Base-by-base conservation (phyloP, 2,888 invertebrate genomes). In the Alloscopus bannaensis region DNA sequence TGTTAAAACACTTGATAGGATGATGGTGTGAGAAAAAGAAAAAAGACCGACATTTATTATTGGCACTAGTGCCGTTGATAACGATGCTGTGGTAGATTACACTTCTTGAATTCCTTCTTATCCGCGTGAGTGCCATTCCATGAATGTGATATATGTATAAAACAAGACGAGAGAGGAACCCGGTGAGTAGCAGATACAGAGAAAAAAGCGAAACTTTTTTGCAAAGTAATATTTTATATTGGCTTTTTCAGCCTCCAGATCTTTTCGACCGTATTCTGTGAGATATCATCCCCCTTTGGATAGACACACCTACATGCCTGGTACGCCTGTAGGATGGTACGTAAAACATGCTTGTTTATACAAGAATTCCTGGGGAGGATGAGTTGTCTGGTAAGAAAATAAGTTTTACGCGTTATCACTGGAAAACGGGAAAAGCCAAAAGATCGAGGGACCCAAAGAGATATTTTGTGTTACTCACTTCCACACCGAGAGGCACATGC, bases 1-100 rank as follows among this genome's bases (percentile, higher is more conserved):
- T 47, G 47, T 28, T 52, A 52, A 68, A 28, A 68, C 24, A 50
- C 36, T 68, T 16, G 22, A 47, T 65, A 4, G 31, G 52, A 22
- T 28, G 42, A 20, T n/a, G 50, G 47, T 22, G 22, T 55, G 68
- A 36, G 42, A 55, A 42, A 57, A 24, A 29, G 31, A 11, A 50
- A 62, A 71, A 50, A 50, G 50, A 50, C 22, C 40, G 64, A 64
- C 72, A 72, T 72, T 72, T 72, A 72, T 64, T 72, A 72, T 64
- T 52, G 62, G 62, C 57, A 60, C 24, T 31, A 50, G 36, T 18
- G 26, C 28, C 50, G 26, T 18, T 70, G 52, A 60, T 60, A 42
- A 50, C 29, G 70, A 57, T 55, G 59, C 31, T 50, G 59, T 72
- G 62, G 62, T 72, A 62, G 62, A 72, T 72, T 62, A 72, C 20